A percentile compares a stretch with the other conserved stretches of the same genome.
Evolutionary conservation across 2,888 invertebrate species (phyloP).

Genomic region (Monoplex corrugatus): DNA sequence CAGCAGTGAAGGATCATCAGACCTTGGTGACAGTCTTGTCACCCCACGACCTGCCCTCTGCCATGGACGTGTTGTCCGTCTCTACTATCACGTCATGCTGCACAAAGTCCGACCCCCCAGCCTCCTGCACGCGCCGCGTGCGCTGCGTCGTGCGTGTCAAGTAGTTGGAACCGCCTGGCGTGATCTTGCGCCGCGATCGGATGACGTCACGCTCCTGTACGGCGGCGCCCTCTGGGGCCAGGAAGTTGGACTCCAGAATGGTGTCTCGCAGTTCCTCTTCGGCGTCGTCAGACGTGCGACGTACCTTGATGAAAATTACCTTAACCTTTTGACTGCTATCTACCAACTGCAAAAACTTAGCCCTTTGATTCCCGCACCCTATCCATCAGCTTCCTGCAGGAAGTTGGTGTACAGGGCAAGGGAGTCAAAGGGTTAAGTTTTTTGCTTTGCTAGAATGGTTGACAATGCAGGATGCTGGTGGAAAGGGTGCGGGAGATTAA

Average conservation of each 20-base stretch:
- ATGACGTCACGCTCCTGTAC: constrained; percentile 70
- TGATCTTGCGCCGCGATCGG: constrained; percentile 69
- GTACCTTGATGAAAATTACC: too few relatives aligned
- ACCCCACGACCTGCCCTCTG: constrained; percentile 65
- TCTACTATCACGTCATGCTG: constrained; percentile 69
- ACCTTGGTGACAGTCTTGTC: constrained; percentile 49
- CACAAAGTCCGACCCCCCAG: constrained; percentile 66
- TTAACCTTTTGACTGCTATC: too few relatives aligned
- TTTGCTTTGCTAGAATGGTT: too few relatives aligned
- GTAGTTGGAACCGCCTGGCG: constrained; percentile 73
- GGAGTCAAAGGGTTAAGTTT: too few relatives aligned
- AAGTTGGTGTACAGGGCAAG: too few relatives aligned
- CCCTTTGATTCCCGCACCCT: too few relatives aligned
- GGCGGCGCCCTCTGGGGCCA: constrained; percentile 63
- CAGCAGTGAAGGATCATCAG: too few relatives aligned
- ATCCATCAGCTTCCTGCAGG: too few relatives aligned
- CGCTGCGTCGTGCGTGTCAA: constrained; percentile 66
- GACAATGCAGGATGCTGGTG: too few relatives aligned
- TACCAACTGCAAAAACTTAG: too few relatives aligned
- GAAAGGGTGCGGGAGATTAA: too few relatives aligned
- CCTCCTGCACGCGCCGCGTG: constrained; percentile 59
- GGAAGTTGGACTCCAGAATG: constrained; percentile 66
- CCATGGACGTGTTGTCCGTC: constrained; percentile 71
- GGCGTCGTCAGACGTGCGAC: constrained; percentile 68
- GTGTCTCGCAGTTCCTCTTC: constrained; percentile 71